Percentiles rank a stretch among this genome's conserved stretches.
Conservation (phyloP, 2,113 vertebrate species). For the Nestor notabilis region DNA sequence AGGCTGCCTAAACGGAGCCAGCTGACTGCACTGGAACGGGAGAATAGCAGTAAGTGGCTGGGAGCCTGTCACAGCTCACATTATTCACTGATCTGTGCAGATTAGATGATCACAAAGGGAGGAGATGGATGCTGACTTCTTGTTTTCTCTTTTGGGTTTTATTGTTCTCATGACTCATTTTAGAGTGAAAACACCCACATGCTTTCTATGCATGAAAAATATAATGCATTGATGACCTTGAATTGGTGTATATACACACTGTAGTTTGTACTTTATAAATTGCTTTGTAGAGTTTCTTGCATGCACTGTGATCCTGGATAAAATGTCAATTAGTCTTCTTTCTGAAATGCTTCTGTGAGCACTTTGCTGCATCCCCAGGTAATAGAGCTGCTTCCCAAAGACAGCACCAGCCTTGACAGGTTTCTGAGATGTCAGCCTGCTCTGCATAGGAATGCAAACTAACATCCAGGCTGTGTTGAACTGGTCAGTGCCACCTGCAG, state of each 20-base stretch:
- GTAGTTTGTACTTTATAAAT: background rate
- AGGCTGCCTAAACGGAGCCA: background rate
- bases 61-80: background rate
- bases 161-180: background rate
- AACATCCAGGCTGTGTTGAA: background rate
- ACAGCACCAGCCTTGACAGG: background rate
- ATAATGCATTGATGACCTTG: background rate
- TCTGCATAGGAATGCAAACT: background rate
- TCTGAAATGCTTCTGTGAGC: background rate
- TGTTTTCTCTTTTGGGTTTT: background rate
- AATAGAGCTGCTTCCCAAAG: background rate
- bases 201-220: background rate
- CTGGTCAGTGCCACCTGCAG: background rate
- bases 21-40: background rate
- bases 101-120: background rate
- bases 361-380: background rate
- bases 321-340: background rate
- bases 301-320: fast-evolving
- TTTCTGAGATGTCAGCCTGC: background rate
- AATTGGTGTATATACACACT: background rate
- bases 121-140: background rate
- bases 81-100: background rate
- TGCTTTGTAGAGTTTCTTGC: background rate
- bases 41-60: background rate
- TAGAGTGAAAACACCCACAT: background rate